Evolutionary conservation across 2,888 invertebrate species (phyloP).

Genomic region (Cetonia aurata): DNA sequence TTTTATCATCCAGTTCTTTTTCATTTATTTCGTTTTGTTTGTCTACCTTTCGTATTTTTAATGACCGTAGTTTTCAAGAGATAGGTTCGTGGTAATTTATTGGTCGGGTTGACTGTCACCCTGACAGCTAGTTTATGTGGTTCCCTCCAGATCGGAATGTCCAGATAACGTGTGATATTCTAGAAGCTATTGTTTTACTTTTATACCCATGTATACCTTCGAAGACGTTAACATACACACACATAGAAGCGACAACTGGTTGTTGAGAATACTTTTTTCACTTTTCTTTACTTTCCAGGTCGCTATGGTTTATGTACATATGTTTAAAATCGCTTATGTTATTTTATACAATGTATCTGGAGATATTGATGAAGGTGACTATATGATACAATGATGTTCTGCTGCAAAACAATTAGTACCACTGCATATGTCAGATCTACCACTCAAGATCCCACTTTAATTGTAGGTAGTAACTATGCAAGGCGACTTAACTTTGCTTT

Average conservation of each 20-base stretch:
- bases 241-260: conserved; percentile 19
- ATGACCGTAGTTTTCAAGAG: conserved; percentile 45
- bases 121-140: conserved; percentile 65
- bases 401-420: no score
- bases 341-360: no score
- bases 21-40: conserved; percentile 31
- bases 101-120: conserved; percentile 61
- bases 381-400: no score
- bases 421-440: no score
- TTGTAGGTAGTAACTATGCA: no score
- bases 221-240: conserved; percentile 23
- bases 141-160: conserved; percentile 65
- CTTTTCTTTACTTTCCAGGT: conserved; percentile 25
- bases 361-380: no score
- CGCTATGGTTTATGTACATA: conserved; percentile 27
- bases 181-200: conserved; percentile 64
- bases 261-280: conserved; percentile 14
- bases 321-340: neutral
- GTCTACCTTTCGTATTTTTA: conserved; percentile 45
- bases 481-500: no score
- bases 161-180: conserved; percentile 65
- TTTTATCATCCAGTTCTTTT: conserved; percentile 26
- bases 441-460: no score
- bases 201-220: conserved; percentile 45
- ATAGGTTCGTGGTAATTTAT: conserved; percentile 53